Evolutionary conservation across 1,140 invertebrate species (phyloP).

Genomic region (Bombus waltoni): DNA sequence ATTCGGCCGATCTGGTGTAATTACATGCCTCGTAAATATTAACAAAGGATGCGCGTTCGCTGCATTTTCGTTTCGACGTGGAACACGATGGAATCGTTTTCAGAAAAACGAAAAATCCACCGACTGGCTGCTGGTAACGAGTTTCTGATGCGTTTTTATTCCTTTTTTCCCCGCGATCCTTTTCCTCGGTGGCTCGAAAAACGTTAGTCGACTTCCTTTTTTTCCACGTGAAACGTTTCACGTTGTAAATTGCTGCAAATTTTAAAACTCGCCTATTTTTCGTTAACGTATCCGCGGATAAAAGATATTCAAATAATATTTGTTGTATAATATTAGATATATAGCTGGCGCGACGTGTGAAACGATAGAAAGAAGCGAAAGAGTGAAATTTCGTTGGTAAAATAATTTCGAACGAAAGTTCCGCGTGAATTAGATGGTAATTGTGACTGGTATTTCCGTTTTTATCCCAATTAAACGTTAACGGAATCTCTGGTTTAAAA

Average conservation of each 20-base stretch:
- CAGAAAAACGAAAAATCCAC: not conserved
- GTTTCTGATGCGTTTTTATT: conserved; percentile 14
- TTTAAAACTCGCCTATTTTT: not conserved
- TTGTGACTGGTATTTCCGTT: not conserved
- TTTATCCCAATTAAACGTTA: not conserved
- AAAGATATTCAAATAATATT: not conserved
- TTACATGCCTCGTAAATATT: conserved; percentile 7
- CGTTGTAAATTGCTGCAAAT: not conserved
- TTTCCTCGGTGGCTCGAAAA: not conserved
- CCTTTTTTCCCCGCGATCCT: not conserved
- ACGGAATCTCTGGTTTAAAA: not conserved
- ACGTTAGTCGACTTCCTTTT: not conserved
- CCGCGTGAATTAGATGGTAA: not conserved
- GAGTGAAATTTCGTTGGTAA: not conserved
- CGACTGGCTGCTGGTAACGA: not conserved
- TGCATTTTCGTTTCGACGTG: not conserved
- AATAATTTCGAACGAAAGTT: not conserved
- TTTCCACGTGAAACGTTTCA: not conserved
- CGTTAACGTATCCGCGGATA: not conserved
- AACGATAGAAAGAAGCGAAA: not conserved
- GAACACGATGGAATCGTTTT: not conserved
- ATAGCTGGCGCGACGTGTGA: not conserved
- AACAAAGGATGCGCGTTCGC: not conserved
- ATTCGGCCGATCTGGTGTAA: not conserved
- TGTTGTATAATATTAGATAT: not conserved